These are phyloP conservation scores for Nephotettix cincticeps DNA, from an alignment of 1,140 invertebrate genomes.

Conservation along the genomic window DNA sequence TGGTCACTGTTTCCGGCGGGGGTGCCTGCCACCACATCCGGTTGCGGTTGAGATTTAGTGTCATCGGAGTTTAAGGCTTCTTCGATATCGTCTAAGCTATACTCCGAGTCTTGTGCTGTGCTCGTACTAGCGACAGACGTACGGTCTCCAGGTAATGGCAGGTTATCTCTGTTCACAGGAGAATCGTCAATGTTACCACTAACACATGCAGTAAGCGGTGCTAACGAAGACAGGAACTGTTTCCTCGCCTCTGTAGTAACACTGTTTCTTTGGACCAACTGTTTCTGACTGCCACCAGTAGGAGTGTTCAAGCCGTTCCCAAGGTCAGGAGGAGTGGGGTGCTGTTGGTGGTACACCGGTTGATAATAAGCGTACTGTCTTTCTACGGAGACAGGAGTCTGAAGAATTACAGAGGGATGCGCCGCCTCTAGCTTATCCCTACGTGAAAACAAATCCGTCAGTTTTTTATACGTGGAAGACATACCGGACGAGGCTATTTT, in stretches of 20 bases:
- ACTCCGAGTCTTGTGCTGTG: conserved; percentile 50
- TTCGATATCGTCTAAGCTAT: conserved; percentile 67
- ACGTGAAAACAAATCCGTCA: conserved; percentile 63
- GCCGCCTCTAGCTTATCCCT: conserved; percentile 45
- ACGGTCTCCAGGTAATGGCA: conserved; percentile 46
- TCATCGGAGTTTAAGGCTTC: conserved; percentile 53
- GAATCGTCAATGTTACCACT: conserved; percentile 34
- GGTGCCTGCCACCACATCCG: conserved; percentile 76
- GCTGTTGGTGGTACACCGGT: conserved; percentile 33
- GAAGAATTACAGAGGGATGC: conserved; percentile 22
- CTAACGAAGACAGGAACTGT: conserved; percentile 72
- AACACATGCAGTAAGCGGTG: conserved; percentile 72
- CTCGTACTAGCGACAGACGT: conserved; percentile 48
- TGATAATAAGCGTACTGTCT: conserved; percentile 39
- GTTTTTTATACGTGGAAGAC: conserved; percentile 64
- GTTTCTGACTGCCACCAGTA: conserved; percentile 23
- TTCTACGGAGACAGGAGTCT: conserved; percentile 35
- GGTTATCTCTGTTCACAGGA: conserved; percentile 6
- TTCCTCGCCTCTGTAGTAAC: conserved; percentile 56
- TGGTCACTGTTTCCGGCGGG: conserved; percentile 53
- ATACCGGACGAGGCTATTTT: conserved; percentile 42
- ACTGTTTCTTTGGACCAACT: conserved; percentile 28
- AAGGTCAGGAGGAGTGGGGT: conserved; percentile 52
- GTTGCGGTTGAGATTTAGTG: conserved; percentile 53
- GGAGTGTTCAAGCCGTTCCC: conserved; percentile 52